Conservation (phyloP, 2,888 invertebrate species). For the Octodonta nipae region DNA sequence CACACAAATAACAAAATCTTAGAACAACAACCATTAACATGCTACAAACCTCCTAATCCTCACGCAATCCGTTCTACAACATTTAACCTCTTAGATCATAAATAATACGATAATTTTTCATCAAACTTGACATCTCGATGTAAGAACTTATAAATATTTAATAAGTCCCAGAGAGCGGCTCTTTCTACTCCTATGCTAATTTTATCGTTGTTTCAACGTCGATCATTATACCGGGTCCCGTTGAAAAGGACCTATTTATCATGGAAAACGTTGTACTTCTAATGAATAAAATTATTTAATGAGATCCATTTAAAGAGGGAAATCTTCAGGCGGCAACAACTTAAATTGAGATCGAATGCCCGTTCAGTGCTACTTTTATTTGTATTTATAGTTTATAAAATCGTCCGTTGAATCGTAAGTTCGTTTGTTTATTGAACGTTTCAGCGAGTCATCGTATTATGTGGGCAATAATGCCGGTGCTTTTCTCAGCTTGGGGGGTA, state of each 20-base stretch:
- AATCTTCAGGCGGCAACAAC: no score
- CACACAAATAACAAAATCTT: no score
- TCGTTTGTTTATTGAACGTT: no score
- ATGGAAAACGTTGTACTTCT: constrained; percentile 1
- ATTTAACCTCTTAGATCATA: constrained; percentile 5
- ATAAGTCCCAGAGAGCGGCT: constrained; percentile 24
- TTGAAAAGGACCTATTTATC: background rate
- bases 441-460: no score
- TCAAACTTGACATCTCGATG: constrained; percentile 17
- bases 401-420: no score
- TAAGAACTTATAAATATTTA: constrained; percentile 29
- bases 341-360: no score
- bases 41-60: no score
- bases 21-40: no score
- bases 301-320: background rate
- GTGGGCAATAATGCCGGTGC: no score
- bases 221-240: constrained; percentile 1
- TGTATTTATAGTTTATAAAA: no score
- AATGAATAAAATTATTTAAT: constrained; percentile 1
- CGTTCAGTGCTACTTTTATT: no score
- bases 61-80: background rate
- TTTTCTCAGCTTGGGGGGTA: no score
- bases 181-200: constrained; percentile 27
- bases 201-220: constrained; percentile 28
- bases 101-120: constrained; percentile 22